These are phyloP conservation scores for Drosophila bunnanda DNA, from an alignment of 2,888 invertebrate genomes.

Conservation along the genomic window DNA sequence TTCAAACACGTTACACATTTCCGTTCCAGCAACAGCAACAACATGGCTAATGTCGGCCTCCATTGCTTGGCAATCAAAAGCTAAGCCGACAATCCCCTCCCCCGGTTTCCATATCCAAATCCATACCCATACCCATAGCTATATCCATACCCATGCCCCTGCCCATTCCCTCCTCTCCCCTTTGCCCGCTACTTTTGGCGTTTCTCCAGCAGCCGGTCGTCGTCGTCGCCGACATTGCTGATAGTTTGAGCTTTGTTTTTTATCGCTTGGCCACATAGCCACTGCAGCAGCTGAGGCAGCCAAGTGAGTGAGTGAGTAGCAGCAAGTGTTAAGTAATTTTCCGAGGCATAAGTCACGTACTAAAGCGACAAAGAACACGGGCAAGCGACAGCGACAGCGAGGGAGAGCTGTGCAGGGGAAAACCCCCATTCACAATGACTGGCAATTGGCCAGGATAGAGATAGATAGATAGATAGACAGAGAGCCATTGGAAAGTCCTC, in stretches of 20 bases:
- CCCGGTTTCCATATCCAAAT: conserved; percentile 4
- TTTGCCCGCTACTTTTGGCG: conserved; percentile 40
- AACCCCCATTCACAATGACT: conserved; percentile 27
- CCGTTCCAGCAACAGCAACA: conserved; percentile 39
- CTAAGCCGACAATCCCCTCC: conserved; percentile 34
- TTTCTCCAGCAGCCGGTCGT: conserved; percentile 42
- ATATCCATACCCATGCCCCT: too few species aligned
- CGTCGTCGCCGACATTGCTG: conserved; percentile 1
- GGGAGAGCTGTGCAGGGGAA: neutral
- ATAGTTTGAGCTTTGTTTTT: conserved; percentile 28
- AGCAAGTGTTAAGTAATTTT: conserved; percentile 67
- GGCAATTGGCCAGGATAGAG: conserved; percentile 35
- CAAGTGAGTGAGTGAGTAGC: conserved; percentile 30
- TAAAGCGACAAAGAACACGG: conserved; percentile 38
- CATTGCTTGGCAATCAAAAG: conserved; percentile 50
- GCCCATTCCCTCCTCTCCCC: neutral
- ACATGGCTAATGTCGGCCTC: conserved; percentile 34
- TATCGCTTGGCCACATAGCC: conserved; percentile 10
- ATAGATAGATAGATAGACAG: neutral
- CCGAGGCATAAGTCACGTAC: conserved; percentile 71
- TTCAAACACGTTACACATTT: conserved; percentile 68
- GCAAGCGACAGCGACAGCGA: conserved; percentile 7
- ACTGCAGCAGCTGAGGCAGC: conserved; percentile 30
- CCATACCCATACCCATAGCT: neutral
- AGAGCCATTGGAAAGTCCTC: neutral